phyloP scores from a whole-genome alignment of 2,888 invertebrate species.

The Dysmachus trigonus region DNA sequence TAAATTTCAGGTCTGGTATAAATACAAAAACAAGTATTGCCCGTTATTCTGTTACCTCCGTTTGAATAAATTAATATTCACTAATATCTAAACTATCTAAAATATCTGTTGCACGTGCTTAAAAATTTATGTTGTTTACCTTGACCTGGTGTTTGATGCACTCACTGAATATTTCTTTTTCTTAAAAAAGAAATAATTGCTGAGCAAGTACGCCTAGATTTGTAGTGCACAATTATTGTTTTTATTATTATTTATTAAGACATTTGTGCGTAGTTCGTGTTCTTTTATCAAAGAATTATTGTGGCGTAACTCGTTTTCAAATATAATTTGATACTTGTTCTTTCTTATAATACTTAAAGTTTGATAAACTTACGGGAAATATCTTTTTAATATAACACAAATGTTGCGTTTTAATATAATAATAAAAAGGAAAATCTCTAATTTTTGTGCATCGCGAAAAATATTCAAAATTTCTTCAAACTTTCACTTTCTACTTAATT shows the following conservation, averaged over 20 bases:
- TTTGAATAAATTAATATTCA: background rate
- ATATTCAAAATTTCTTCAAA: background rate
- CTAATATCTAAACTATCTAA: background rate
- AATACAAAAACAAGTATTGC: background rate
- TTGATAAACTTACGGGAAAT: too few species aligned
- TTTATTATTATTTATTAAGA: background rate
- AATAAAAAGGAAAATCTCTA: background rate
- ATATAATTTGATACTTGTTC: too few species aligned
- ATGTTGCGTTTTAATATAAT: background rate
- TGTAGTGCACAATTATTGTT: background rate
- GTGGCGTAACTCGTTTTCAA: background rate
- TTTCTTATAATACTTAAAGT: too few species aligned
- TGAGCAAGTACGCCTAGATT: background rate
- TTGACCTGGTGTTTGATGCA: background rate
- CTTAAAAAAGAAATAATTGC: background rate
- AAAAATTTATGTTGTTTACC: background rate
- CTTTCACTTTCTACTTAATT: conserved; percentile 18
- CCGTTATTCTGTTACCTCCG: background rate
- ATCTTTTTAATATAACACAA: background rate
- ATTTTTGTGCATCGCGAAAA: background rate
- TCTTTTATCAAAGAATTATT: background rate
- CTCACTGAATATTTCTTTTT: too few species aligned
- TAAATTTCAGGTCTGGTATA: background rate
- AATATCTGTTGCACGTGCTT: background rate
- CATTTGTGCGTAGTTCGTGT: background rate